Conservation (phyloP, 1,140 invertebrate species). For the Harpegnathos saltator region DNA sequence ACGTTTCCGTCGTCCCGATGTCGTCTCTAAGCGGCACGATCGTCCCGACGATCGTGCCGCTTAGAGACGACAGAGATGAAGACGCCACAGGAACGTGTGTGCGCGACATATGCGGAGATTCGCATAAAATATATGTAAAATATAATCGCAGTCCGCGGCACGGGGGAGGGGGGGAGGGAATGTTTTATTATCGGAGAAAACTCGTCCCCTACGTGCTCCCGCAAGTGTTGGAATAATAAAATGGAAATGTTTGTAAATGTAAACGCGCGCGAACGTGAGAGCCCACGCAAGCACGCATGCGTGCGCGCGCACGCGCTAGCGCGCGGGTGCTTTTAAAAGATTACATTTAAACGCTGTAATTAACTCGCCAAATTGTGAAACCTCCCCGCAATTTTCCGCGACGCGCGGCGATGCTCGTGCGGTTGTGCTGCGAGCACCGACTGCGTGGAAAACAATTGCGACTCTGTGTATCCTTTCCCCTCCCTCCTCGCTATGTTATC, state of each 20-base stretch:
- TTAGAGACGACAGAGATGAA: too few relatives aligned
- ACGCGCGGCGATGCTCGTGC: not conserved
- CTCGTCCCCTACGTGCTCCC: too few relatives aligned
- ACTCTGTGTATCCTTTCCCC: not conserved
- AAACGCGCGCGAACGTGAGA: not conserved
- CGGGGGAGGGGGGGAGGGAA: too few relatives aligned
- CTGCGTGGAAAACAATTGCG: conserved; percentile 11
- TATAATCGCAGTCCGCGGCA: not conserved
- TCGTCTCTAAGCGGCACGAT: not conserved
- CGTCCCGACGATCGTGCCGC: too few relatives aligned
- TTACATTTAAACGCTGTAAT: not conserved
- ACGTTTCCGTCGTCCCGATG: not conserved
- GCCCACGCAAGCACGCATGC: too few relatives aligned
- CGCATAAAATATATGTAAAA: not conserved
- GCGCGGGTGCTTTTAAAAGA: conserved; percentile 1
- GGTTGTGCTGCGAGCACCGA: not conserved
- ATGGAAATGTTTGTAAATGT: not conserved
- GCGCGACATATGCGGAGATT: not conserved
- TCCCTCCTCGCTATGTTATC: too few relatives aligned
- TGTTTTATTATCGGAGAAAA: not conserved
- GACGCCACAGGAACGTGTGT: not conserved
- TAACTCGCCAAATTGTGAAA: not conserved
- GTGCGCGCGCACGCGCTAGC: too few relatives aligned
- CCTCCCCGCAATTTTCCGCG: not conserved
- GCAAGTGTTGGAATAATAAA: conserved; percentile 20